A percentile compares a stretch with the other conserved stretches of the same genome.
Evolutionary conservation across 1,140 invertebrate species (phyloP).

Genomic region (Tyrophagus putrescentiae): DNA sequence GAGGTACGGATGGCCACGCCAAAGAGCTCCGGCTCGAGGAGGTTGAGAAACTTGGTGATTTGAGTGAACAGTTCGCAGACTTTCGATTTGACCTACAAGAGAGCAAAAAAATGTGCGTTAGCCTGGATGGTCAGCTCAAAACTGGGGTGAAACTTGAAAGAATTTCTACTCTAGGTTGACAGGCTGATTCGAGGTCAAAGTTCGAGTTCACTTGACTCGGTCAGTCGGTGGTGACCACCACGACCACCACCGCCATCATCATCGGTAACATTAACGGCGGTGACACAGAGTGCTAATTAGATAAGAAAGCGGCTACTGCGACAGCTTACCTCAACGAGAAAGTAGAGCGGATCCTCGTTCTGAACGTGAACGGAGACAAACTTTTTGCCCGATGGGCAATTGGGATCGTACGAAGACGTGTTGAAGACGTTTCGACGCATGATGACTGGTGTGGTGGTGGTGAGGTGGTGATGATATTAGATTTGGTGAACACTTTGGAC

Average conservation of each 20-base stretch:
- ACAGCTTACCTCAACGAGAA: constrained; percentile 43
- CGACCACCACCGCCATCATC: constrained; percentile 1
- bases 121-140: background rate
- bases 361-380: constrained; percentile 46
- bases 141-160: background rate
- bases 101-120: constrained; percentile 26
- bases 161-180: too few relatives aligned
- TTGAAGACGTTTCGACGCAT: constrained; percentile 26
- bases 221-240: too few relatives aligned
- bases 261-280: background rate
- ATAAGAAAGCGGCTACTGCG: too few relatives aligned
- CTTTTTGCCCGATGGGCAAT: constrained; percentile 28
- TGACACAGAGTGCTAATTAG: too few relatives aligned
- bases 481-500: too few relatives aligned
- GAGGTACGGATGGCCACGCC: constrained; percentile 49
- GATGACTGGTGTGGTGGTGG: too few relatives aligned
- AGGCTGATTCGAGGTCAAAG: too few relatives aligned
- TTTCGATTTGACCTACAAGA: constrained; percentile 56
- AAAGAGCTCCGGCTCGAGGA: constrained; percentile 66
- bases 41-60: constrained; percentile 59
- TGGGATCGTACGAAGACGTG: constrained; percentile 26
- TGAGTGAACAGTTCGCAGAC: constrained; percentile 65
- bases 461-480: too few relatives aligned
- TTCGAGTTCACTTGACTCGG: too few relatives aligned
- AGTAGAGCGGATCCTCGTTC: constrained; percentile 46